Percentiles rank a stretch among this genome's conserved stretches.
phyloP scores from a whole-genome alignment of 2,797 vertebrate species.

The Oreonectes daqikongensis region DNA sequence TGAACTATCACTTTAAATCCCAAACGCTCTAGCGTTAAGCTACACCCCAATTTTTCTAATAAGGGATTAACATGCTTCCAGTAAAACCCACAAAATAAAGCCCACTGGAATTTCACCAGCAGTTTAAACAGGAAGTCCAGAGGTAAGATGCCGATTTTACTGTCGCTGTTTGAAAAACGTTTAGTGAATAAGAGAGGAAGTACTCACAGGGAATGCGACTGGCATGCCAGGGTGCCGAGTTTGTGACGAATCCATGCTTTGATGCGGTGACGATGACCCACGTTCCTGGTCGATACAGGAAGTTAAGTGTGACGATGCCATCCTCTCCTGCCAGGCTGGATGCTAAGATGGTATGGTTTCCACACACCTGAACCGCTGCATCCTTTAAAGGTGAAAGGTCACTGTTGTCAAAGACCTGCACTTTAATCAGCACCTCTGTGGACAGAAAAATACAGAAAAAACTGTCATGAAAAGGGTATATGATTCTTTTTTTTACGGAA shows the following conservation, averaged over 20 bases:
- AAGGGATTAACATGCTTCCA: constrained; percentile 11
- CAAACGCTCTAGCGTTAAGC: neutral
- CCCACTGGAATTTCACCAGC: neutral
- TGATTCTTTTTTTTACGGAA: too few relatives aligned
- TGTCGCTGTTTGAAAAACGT: neutral
- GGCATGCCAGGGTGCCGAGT: constrained; percentile 85
- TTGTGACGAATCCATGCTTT: constrained; percentile 79
- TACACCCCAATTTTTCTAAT: constrained; percentile 22
- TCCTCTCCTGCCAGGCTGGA: constrained; percentile 72
- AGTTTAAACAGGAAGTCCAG: neutral
- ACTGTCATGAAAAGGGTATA: neutral
- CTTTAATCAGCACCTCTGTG: constrained; percentile 84
- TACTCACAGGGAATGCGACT: constrained; percentile 83
- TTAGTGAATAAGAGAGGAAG: neutral
- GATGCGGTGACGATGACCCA: constrained; percentile 83
- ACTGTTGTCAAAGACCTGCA: constrained; percentile 85
- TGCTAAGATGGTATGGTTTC: constrained; percentile 77
- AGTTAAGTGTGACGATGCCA: constrained; percentile 74
- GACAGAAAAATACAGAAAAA: constrained; percentile 14
- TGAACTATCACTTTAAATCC: constrained; percentile 5
- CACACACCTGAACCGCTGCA: constrained; percentile 77
- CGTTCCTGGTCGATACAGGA: constrained; percentile 81
- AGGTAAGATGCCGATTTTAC: neutral
- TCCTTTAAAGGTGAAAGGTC: constrained; percentile 79
- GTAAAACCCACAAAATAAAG: neutral